phyloP scores from a whole-genome alignment of 1,140 invertebrate genomes.

The Pomacea maculata region DNA sequence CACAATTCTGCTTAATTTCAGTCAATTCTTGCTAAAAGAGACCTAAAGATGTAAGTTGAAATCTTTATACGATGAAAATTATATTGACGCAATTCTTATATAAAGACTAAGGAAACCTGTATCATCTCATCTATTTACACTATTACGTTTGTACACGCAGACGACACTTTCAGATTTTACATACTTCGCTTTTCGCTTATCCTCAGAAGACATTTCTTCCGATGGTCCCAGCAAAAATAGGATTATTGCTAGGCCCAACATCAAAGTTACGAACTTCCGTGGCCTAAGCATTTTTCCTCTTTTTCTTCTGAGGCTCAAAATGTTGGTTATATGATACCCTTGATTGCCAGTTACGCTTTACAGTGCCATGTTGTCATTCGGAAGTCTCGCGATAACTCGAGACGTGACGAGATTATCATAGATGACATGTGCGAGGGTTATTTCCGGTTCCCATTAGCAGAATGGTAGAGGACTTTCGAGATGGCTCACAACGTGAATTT shows the following conservation, averaged over 20 bases:
- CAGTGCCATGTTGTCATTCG: constrained; percentile 24
- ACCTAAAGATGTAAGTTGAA: not conserved
- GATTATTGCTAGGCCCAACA: not conserved
- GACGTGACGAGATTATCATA: not conserved
- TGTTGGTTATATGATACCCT: not conserved
- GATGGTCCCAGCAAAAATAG: constrained; percentile 1
- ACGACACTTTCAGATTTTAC: not conserved
- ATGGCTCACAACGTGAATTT: constrained; percentile 18
- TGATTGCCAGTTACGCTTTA: not conserved
- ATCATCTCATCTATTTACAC: not conserved
- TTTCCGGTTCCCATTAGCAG: constrained; percentile 14
- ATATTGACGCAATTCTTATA: not conserved
- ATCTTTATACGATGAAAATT: not conserved
- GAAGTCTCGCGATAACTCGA: constrained; percentile 6
- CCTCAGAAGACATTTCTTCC: constrained; percentile 9
- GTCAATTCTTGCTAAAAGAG: not conserved
- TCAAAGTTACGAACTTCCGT: constrained; percentile 1
- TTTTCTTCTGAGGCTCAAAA: not conserved
- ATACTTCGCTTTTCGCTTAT: constrained; percentile 20
- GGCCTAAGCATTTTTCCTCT: constrained; percentile 4
- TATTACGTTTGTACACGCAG: not conserved
- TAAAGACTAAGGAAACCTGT: not conserved
- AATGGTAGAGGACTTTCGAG: constrained; percentile 11
- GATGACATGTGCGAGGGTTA: not conserved
- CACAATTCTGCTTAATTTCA: too few species aligned